Conservation (phyloP, 2,113 vertebrate species). For the Hydropotes inermis region DNA sequence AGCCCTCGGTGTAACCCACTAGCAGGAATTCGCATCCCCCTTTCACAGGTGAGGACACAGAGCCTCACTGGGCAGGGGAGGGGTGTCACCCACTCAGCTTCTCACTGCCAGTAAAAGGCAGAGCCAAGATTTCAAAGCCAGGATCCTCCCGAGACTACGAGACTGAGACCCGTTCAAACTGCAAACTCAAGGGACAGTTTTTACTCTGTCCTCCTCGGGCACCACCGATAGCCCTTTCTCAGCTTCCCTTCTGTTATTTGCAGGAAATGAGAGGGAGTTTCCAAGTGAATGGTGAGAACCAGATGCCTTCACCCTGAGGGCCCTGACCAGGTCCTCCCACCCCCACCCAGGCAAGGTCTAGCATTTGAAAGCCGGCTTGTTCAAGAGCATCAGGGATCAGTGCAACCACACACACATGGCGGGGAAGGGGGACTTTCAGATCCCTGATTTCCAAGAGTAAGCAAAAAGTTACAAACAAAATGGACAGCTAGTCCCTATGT, state of each 20-base stretch:
- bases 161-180: not conserved
- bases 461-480: not conserved
- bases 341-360: not conserved
- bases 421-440: accelerated
- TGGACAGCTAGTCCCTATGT: not conserved
- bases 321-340: not conserved
- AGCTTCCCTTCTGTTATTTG: not conserved
- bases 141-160: not conserved
- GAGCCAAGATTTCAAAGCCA: not conserved
- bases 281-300: not conserved
- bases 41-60: not conserved
- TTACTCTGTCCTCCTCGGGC: not conserved
- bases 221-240: not conserved
- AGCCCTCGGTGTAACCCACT: accelerated
- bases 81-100: not conserved
- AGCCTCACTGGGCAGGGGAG: not conserved
- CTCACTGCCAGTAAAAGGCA: not conserved
- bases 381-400: not conserved
- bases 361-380: not conserved
- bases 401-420: not conserved
- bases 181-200: not conserved
- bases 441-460: not conserved
- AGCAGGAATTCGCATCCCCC: not conserved
- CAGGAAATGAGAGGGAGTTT: not conserved
- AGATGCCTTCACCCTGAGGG: not conserved